Evolutionary conservation across 2,113 vertebrate genomes (phyloP), one percentile per base, ranked within the genome.

Genomic region (Drymodes brunneopygia): DNA sequence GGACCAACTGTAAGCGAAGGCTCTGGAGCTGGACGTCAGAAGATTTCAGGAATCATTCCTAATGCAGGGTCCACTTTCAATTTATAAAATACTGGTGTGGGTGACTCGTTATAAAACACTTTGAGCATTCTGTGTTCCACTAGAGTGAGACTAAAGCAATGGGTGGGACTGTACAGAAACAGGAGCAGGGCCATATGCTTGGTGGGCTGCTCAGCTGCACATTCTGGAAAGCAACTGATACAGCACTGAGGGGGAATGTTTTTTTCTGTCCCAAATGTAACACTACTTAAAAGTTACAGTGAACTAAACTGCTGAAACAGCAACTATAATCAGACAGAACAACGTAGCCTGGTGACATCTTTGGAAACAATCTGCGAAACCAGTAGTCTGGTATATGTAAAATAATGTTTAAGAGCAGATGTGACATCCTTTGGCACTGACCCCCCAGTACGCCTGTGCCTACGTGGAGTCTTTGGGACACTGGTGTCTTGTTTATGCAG

Each of bases 401-500:
- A 81, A 66, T 28, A 45, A n/a, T 17, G 11, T 48, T 81, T 50
- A 61, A 86, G 73, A 80, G 48, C 6, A 65, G n/a, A 47, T 10
- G 42, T 48, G 35, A 18, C 69, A 54, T 33, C 31, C 29, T 58
- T 33, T 24, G 40, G 23, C 22, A 38, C 44, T 28, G 13, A 62
- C 8, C 11, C 11, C 61, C 12, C 40, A 14, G 8, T 15, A 73
- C 2, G 1, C 18, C 47, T 47, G 38, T 1, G 2, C 25, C 28
- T 27, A 11, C 0, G 0, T 25, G 24, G 16, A 44, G 19, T 22
- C 24, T 61, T 69, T 18, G 47, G 14, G 36, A 38, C 19, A 45
- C 81, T 9, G 24, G n/a, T 12, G 11, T 45, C 38, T 33, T 47
- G 12, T 19, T 72, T 54, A 25, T 33, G 40, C 25, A 51, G 24